Evolutionary conservation across 2,888 invertebrate species (phyloP).

Genomic region (Alloscopus bannaensis): DNA sequence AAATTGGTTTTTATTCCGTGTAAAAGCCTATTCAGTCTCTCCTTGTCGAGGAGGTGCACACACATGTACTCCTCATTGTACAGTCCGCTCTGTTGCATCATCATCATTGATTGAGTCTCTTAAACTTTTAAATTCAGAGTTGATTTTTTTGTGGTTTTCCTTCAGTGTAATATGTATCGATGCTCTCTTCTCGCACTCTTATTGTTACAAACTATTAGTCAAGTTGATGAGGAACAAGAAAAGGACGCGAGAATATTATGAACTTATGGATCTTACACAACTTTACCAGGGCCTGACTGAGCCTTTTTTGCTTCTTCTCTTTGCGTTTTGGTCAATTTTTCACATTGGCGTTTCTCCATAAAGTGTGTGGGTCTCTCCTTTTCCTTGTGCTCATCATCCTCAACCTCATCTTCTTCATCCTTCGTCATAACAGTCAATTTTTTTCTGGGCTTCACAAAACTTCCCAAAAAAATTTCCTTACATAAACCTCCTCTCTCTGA

Average conservation of each 20-base stretch:
- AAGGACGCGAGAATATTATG: neutral
- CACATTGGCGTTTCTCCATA: neutral
- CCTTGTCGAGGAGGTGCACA: neutral
- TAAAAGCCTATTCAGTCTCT: neutral
- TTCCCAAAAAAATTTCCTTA: too few relatives aligned
- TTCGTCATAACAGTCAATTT: conserved; percentile 12
- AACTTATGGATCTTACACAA: neutral
- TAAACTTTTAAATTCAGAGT: too few relatives aligned
- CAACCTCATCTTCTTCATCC: conserved; percentile 1
- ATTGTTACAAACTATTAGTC: conserved; percentile 33
- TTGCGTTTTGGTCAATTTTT: neutral
- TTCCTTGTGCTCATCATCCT: conserved; percentile 5
- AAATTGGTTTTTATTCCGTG: conserved; percentile 8
- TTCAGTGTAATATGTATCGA: neutral
- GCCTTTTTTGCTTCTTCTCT: neutral
- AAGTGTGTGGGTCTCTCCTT: neutral
- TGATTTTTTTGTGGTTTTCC: conserved; percentile 14
- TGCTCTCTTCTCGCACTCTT: neutral
- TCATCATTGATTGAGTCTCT: conserved; percentile 19
- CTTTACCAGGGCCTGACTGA: too few relatives aligned
- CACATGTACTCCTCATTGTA: neutral
- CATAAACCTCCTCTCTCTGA: neutral
- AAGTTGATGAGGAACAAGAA: conserved; percentile 15
- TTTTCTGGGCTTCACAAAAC: conserved; percentile 1
- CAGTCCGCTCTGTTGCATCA: too few relatives aligned